These are phyloP conservation scores for Poecilus cupreus DNA, from an alignment of 2,888 invertebrate genomes.

Conservation along the genomic window DNA sequence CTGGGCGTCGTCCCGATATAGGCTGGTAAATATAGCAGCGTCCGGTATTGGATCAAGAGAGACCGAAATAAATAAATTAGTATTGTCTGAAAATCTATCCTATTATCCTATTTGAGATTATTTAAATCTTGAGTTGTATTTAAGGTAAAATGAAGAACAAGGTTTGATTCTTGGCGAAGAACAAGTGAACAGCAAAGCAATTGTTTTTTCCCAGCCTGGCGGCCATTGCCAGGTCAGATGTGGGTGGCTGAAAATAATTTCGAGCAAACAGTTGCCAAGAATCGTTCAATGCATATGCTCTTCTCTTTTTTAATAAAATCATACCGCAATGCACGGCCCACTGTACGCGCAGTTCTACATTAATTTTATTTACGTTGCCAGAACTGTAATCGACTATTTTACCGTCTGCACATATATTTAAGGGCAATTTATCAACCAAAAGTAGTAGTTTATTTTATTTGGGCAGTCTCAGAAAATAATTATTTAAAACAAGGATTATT, in stretches of 20 bases:
- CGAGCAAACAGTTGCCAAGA: background rate
- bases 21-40: background rate
- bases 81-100: too few species aligned
- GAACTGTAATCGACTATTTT: background rate
- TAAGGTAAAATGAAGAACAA: too few species aligned
- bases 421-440: too few species aligned
- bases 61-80: too few species aligned
- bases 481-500: too few species aligned
- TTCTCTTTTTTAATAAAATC: background rate
- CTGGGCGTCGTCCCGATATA: conserved; percentile 1
- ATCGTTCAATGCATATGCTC: conserved; percentile 4
- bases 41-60: background rate
- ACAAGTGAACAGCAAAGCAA: background rate
- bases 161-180: too few species aligned
- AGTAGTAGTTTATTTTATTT: too few species aligned
- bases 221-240: background rate
- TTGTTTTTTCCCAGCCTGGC: background rate
- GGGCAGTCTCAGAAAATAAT: too few species aligned
- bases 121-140: too few species aligned
- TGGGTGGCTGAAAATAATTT: conserved; percentile 5
- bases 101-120: background rate
- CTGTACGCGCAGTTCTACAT: background rate
- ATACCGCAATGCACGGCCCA: background rate
- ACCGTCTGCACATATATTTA: too few species aligned
- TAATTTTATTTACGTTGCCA: background rate